Conservation (phyloP, 2,888 invertebrate genomes). For the Loripinus fragilis region DNA sequence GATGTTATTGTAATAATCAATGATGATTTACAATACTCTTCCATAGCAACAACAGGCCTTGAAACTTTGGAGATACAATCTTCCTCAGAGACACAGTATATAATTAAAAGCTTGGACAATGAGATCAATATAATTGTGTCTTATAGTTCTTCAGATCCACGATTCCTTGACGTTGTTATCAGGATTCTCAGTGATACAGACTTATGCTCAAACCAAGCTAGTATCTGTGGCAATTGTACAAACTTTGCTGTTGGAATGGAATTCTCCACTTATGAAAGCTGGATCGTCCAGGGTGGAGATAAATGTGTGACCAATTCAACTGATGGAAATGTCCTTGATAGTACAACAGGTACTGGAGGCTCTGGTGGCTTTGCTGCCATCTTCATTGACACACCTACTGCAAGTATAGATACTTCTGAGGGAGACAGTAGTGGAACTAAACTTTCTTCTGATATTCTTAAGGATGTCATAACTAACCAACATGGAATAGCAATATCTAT, state of each 20-base stretch:
- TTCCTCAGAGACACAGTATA: background rate
- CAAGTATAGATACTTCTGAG: no score
- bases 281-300: background rate
- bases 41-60: background rate
- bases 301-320: no score
- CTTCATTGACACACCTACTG: background rate
- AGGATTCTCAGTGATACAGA: background rate
- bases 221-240: constrained; percentile 11
- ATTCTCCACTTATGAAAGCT: background rate
- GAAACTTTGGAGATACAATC: background rate
- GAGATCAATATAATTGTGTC: background rate
- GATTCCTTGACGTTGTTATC: background rate
- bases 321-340: background rate
- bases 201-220: background rate
- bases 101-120: background rate
- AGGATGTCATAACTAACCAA: background rate
- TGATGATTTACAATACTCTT: background rate
- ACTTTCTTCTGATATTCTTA: background rate
- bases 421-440: background rate
- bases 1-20: background rate
- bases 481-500: background rate
- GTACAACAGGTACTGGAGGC: background rate
- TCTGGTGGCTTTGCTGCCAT: background rate
- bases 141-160: background rate
- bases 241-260: background rate